These are phyloP conservation scores for Tetheella fluctuosa DNA, from an alignment of 2,888 invertebrate species.

Conservation along the genomic window DNA sequence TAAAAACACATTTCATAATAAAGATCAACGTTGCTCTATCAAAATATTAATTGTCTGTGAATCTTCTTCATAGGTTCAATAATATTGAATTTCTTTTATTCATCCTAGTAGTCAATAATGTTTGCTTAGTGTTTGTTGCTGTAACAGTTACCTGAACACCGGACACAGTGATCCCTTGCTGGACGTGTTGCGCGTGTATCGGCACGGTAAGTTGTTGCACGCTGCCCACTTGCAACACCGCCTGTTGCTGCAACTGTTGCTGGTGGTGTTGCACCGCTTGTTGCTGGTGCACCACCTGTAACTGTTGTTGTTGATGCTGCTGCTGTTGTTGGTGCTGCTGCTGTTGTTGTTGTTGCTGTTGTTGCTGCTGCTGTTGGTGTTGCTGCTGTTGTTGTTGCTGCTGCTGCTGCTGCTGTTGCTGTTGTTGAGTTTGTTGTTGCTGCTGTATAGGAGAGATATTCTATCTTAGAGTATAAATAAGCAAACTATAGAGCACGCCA, in stretches of 20 bases:
- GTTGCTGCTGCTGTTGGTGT: slow-evolving; percentile 47
- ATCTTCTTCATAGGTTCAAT: too few species aligned
- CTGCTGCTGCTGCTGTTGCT: slow-evolving; percentile 50
- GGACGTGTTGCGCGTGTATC: slow-evolving; percentile 67
- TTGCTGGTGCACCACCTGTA: slow-evolving; percentile 26
- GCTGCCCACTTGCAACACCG: slow-evolving; percentile 72
- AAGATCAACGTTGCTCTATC: too few species aligned
- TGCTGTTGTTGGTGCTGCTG: slow-evolving; percentile 50
- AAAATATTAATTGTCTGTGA: too few species aligned
- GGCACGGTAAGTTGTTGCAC: slow-evolving; percentile 76
- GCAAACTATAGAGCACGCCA: too few species aligned
- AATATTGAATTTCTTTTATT: too few species aligned
- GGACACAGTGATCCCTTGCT: slow-evolving; percentile 58
- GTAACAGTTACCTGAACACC: slow-evolving; percentile 59
- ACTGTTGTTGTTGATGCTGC: slow-evolving; percentile 42
- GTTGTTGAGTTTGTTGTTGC: slow-evolving; percentile 36
- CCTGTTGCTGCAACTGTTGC: slow-evolving; percentile 64
- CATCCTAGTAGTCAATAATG: too few species aligned
- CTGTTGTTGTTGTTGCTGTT: slow-evolving; percentile 48
- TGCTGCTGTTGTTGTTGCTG: slow-evolving; percentile 48
- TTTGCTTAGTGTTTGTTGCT: not conserved
- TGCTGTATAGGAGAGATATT: slow-evolving; percentile 24
- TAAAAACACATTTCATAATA: too few species aligned
- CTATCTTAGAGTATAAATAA: too few species aligned
- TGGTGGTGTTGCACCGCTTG: slow-evolving; percentile 35